These are phyloP conservation scores for Parazoanthus atlanticus DNA, from an alignment of 92 coral and sea anemone species.

Conservation along the genomic window DNA sequence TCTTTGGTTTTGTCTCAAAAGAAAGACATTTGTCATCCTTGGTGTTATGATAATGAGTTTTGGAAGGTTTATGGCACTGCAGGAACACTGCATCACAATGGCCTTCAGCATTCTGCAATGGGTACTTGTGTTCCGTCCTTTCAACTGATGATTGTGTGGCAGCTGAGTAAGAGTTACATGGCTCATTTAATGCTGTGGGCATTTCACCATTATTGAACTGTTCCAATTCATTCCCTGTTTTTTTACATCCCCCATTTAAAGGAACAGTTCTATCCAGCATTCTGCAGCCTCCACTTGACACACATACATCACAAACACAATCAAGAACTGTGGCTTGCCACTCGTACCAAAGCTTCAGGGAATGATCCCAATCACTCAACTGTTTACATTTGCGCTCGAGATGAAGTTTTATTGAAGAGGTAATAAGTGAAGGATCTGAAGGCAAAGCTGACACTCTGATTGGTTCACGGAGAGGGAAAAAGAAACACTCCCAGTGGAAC, in stretches of 20 bases:
- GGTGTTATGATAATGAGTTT: background rate
- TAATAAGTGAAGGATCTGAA: background rate
- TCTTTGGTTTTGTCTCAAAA: background rate
- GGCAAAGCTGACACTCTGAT: background rate
- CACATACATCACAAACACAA: slow-evolving; percentile 11
- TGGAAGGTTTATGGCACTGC: background rate
- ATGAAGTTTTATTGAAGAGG: background rate
- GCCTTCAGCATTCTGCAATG: slow-evolving; percentile 16
- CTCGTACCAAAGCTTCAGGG: slow-evolving; percentile 29
- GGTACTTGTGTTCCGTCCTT: background rate
- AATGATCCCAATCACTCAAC: background rate
- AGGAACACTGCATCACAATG: slow-evolving; percentile 22
- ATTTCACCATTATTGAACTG: background rate
- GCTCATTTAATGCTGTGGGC: background rate
- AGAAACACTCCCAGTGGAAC: slow-evolving; percentile 65
- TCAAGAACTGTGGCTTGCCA: slow-evolving; percentile 19
- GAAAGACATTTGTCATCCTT: background rate
- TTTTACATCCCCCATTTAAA: background rate
- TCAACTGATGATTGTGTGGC: background rate
- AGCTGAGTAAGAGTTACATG: too few relatives aligned
- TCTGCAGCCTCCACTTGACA: background rate
- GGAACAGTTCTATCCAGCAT: background rate
- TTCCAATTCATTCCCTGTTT: background rate
- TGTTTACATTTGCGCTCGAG: slow-evolving; percentile 26
- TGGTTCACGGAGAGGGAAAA: slow-evolving; percentile 55